A percentile compares a stretch with the other conserved stretches of the same genome.
These are phyloP conservation scores for Microcebus lehilahytsara DNA, from an alignment of 2,113 vertebrate species.

Conservation along the genomic window DNA sequence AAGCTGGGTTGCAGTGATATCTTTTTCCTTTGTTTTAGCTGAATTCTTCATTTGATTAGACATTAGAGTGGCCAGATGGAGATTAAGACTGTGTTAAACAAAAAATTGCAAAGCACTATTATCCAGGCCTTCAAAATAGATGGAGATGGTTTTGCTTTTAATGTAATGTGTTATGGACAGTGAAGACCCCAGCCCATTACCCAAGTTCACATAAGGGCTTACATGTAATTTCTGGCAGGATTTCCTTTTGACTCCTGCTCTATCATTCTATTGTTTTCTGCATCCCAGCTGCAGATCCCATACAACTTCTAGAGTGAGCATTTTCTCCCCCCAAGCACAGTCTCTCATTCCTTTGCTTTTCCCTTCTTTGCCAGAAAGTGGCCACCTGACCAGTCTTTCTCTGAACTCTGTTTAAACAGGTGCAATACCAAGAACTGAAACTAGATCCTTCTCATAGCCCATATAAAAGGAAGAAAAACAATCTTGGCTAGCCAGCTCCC, in stretches of 20 bases:
- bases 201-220: not conserved
- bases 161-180: not conserved
- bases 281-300: conserved; percentile 80
- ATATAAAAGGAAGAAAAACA: conserved; percentile 98
- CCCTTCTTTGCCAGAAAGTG: conserved; percentile 77
- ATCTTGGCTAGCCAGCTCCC: conserved; percentile 89
- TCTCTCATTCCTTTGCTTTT: conserved; percentile 82
- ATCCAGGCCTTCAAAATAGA: not conserved
- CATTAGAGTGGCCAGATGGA: not conserved
- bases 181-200: not conserved
- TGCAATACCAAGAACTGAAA: conserved; percentile 98
- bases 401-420: conserved; percentile 96
- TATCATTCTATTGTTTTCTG: conserved; percentile 78
- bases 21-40: not conserved
- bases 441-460: conserved; percentile 95
- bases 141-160: conserved; percentile 17
- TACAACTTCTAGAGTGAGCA: conserved; percentile 71
- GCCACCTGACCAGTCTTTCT: conserved; percentile 84
- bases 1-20: not conserved
- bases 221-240: conserved; percentile 56
- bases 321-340: conserved; percentile 37
- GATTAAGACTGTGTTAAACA: conserved; percentile 21
- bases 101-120: not conserved
- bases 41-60: conserved; percentile 25
- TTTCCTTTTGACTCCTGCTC: conserved; percentile 37